Evolutionary conservation across 2,888 invertebrate species (phyloP).

Genomic region (Morpho deidamia): DNA sequence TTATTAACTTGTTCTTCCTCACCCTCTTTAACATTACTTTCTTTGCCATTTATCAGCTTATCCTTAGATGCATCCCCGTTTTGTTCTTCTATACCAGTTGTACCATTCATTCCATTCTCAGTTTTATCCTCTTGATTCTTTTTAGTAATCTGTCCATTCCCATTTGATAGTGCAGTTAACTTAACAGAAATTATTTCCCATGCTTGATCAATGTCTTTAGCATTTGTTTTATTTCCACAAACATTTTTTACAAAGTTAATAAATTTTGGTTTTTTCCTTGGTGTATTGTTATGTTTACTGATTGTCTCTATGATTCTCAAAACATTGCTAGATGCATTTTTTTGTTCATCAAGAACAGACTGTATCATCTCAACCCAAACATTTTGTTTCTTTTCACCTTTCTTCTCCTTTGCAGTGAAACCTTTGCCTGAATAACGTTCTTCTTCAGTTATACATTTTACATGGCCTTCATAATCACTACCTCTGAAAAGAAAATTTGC

Average conservation of each 20-base stretch:
- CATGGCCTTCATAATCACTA: constrained; percentile 86
- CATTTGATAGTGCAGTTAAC: constrained; percentile 63
- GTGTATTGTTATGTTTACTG: constrained; percentile 87
- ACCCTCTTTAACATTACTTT: constrained; percentile 23
- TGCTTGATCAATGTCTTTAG: constrained; percentile 80
- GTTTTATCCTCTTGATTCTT: constrained; percentile 42
- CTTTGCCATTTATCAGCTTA: constrained; percentile 24
- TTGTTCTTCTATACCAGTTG: constrained; percentile 7
- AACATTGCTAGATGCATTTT: constrained; percentile 74
- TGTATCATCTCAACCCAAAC: constrained; percentile 88
- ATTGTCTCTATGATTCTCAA: constrained; percentile 82
- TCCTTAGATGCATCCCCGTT: constrained; percentile 22
- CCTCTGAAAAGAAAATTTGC: constrained; percentile 77
- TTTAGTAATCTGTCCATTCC: constrained; percentile 36
- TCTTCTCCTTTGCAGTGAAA: constrained; percentile 86
- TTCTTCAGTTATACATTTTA: constrained; percentile 91
- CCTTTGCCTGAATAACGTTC: constrained; percentile 93
- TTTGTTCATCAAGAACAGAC: constrained; percentile 79
- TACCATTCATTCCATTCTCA: constrained; percentile 15
- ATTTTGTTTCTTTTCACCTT: constrained; percentile 92
- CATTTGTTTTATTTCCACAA: constrained; percentile 76
- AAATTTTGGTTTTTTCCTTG: constrained; percentile 91
- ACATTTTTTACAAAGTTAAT: constrained; percentile 85
- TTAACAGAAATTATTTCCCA: constrained; percentile 82
- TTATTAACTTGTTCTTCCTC: constrained; percentile 26